A percentile compares a stretch with the other conserved stretches of the same genome.
These are phyloP conservation scores for Crypturellus tataupa DNA, from an alignment of 2,797 vertebrate species.

Conservation along the genomic window DNA sequence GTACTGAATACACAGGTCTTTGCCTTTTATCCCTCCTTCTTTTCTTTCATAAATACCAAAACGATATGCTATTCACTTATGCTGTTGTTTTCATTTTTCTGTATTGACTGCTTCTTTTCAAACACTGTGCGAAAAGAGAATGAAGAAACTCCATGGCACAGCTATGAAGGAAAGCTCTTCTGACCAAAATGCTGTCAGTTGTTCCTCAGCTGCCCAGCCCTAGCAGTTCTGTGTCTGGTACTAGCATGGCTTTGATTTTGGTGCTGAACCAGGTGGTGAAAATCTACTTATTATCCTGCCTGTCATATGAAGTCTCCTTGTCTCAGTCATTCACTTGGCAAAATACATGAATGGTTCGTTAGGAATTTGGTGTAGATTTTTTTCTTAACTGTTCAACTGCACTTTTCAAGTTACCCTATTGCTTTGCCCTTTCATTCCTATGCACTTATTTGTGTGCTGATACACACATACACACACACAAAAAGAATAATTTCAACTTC, in stretches of 20 bases:
- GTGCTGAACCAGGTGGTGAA: background rate
- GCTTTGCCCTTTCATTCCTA: background rate
- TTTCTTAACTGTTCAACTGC: background rate
- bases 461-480: background rate
- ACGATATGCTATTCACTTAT: background rate
- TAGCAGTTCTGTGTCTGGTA: background rate
- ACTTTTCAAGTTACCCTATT: accelerated
- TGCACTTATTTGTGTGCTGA: background rate
- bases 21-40: background rate
- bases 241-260: no score
- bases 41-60: background rate
- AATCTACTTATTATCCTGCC: background rate
- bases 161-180: background rate
- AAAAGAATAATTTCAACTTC: background rate
- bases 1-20: no score
- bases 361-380: background rate
- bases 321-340: background rate
- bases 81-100: background rate
- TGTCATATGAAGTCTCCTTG: background rate
- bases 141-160: no score
- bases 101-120: background rate
- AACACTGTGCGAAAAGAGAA: background rate
- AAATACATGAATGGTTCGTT: background rate
- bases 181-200: background rate
- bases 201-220: background rate